Conservation (phyloP, 1,140 invertebrate genomes). For the Babylonia areolata region DNA sequence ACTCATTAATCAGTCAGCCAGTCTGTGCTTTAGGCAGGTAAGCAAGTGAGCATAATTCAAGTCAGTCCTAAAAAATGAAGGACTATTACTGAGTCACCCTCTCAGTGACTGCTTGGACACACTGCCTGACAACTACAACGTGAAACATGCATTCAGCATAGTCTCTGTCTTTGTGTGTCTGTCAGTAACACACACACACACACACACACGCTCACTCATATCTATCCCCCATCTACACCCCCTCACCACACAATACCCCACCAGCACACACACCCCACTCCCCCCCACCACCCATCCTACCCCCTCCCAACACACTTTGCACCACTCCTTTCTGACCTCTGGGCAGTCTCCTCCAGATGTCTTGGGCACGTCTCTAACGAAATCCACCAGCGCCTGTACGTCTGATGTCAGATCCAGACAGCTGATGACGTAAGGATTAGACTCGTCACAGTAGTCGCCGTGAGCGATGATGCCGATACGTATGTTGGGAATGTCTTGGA, state of each 20-base stretch:
- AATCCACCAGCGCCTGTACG: conserved; percentile 59
- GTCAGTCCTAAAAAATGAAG: too few species aligned
- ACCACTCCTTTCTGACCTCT: conserved; percentile 54
- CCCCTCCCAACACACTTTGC: background rate
- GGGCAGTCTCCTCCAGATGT: conserved; percentile 67
- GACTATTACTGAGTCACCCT: too few species aligned
- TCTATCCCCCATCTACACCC: too few species aligned
- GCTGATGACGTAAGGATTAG: conserved; percentile 56
- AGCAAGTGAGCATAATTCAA: too few species aligned
- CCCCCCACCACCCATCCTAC: background rate
- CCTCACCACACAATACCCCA: background rate
- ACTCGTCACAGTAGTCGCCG: conserved; percentile 69
- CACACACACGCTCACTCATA: background rate
- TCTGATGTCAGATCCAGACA: conserved; percentile 64
- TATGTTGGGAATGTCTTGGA: conserved; percentile 68
- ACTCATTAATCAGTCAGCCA: too few species aligned
- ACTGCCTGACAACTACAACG: too few species aligned
- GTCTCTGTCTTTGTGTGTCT: too few species aligned
- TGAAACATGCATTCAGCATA: too few species aligned
- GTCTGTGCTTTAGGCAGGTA: too few species aligned
- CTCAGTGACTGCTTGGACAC: too few species aligned
- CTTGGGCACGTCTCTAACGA: conserved; percentile 55
- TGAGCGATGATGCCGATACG: conserved; percentile 69
- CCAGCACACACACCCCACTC: conserved; percentile 3
- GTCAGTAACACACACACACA: background rate